Percentiles rank a stretch among this genome's conserved stretches.
phyloP scores from a whole-genome alignment of 1,140 invertebrate species.

The roundworm (Caenorhabditis elegans) region DNA sequence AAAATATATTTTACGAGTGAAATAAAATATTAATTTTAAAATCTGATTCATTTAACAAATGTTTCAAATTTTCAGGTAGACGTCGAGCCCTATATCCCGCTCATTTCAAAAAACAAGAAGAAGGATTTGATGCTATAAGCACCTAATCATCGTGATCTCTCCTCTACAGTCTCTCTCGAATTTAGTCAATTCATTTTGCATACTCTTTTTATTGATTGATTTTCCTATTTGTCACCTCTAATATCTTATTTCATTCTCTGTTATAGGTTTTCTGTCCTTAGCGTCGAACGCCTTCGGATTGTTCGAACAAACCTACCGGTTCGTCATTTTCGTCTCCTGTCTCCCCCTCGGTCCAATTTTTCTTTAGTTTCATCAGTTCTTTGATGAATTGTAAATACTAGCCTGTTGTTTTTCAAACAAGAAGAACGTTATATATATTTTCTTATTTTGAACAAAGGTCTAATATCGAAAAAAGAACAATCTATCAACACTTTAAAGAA shows the following conservation, averaged over 20 bases:
- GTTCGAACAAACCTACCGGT: not conserved
- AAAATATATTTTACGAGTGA: too few species aligned
- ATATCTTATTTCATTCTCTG: not conserved
- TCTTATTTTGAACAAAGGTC: too few species aligned
- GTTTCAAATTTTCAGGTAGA: conserved; percentile 57
- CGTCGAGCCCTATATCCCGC: conserved; percentile 53
- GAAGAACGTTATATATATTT: not conserved
- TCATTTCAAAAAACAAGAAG: conserved; percentile 22
- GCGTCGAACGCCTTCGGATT: not conserved
- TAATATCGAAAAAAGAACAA: too few species aligned
- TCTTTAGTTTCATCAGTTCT: not conserved
- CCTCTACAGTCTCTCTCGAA: not conserved
- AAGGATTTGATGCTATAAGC: not conserved
- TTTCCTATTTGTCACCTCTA: not conserved
- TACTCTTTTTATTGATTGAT: conserved; percentile 12
- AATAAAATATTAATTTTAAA: too few species aligned
- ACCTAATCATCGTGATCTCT: not conserved
- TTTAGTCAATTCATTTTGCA: conserved; percentile 20
- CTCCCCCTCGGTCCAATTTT: not conserved
- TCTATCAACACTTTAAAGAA: too few species aligned
- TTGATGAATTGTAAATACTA: conserved; percentile 17
- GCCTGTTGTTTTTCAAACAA: not conserved
- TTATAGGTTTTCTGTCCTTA: conserved; percentile 1
- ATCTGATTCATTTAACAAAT: too few species aligned
- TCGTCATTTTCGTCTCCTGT: not conserved